Evolutionary conservation across 2,113 vertebrate genomes (phyloP).

Genomic region (Poecile atricapillus): DNA sequence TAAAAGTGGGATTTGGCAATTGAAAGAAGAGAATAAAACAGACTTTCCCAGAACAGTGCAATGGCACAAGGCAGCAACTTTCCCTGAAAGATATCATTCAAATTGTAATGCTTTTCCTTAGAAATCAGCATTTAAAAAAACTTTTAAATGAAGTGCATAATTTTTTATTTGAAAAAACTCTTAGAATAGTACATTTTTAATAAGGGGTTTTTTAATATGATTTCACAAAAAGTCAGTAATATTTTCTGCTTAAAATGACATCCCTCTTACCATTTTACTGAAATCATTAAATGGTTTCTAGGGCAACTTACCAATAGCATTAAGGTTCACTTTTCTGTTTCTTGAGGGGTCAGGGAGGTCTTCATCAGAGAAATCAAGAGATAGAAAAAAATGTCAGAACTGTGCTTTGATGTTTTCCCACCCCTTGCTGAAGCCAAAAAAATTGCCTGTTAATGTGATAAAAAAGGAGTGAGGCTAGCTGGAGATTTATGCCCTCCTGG

Average conservation of each 20-base stretch:
- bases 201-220: background rate
- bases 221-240: background rate
- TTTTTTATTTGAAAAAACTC: background rate
- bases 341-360: background rate
- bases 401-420: conserved; percentile 44
- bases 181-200: background rate
- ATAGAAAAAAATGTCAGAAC: conserved; percentile 9
- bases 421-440: conserved; percentile 18
- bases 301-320: background rate
- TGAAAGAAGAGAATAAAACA: background rate
- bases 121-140: background rate
- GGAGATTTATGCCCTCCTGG: conserved; percentile 39
- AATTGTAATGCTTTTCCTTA: background rate
- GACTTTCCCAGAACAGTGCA: background rate
- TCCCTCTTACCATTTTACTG: background rate
- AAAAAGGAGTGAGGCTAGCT: conserved; percentile 35
- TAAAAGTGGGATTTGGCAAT: background rate
- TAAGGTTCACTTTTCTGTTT: background rate
- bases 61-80: background rate
- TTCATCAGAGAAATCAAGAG: conserved; percentile 7
- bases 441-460: conserved; percentile 23
- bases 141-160: background rate
- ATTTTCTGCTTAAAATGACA: background rate
- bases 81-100: background rate
- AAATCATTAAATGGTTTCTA: conserved; percentile 7